Evolutionary conservation across 2,797 vertebrate genomes (phyloP).

Genomic region (Adrianichthys oophorus): DNA sequence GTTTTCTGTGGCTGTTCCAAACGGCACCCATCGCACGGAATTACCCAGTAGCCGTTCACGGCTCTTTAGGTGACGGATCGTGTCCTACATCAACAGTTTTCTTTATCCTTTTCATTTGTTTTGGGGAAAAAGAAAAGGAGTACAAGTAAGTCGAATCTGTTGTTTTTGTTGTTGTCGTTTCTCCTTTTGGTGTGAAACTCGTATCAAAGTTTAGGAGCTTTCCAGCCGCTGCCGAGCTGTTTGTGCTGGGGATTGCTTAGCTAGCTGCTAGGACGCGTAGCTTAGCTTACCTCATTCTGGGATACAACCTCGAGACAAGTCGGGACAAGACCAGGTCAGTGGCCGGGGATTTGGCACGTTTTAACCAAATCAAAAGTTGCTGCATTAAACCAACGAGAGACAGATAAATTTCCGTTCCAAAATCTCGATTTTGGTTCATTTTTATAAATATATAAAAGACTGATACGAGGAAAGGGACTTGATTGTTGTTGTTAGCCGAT

Average conservation of each 20-base stretch:
- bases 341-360: slow-evolving; percentile 21
- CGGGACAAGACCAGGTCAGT: slow-evolving; percentile 85
- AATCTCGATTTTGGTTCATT: not conserved
- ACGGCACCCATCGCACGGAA: slow-evolving; percentile 61
- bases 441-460: no score
- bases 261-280: slow-evolving; percentile 59
- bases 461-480: not conserved
- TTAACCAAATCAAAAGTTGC: not conserved
- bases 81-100: slow-evolving; percentile 68
- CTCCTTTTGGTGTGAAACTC: not conserved
- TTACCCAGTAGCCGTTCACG: slow-evolving; percentile 82
- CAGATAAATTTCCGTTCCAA: rapidly evolving
- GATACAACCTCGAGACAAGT: slow-evolving; percentile 84
- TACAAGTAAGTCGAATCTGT: slow-evolving; percentile 71
- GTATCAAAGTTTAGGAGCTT: slow-evolving; percentile 8
- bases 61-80: slow-evolving; percentile 80
- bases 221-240: slow-evolving; percentile 12
- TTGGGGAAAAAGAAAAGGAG: slow-evolving; percentile 69
- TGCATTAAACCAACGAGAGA: not conserved
- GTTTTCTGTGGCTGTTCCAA: slow-evolving; percentile 35
- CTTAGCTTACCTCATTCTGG: slow-evolving; percentile 73
- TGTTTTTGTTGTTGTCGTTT: not conserved
- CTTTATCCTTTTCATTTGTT: slow-evolving; percentile 77
- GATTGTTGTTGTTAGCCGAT: slow-evolving; percentile 56
- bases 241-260: slow-evolving; percentile 53